phyloP scores from a whole-genome alignment of 2,888 invertebrate genomes.

The Polydrusus tereticollis region DNA sequence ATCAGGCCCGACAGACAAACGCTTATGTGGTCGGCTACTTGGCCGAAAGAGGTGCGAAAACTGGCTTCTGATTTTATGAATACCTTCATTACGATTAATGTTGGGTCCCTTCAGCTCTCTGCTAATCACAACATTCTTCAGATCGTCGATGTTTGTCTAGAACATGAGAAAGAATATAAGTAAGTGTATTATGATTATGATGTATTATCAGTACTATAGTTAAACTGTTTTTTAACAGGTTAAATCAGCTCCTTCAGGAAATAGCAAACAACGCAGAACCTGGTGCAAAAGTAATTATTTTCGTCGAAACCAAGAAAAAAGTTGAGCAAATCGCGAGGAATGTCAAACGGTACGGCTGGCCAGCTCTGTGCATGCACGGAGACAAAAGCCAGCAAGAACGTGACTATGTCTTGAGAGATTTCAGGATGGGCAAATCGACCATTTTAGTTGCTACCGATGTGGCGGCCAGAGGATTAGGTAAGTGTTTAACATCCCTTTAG shows the following conservation, averaged over 20 bases:
- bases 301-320: constrained; percentile 96
- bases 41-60: constrained; percentile 96
- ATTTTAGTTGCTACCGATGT: constrained; percentile 98
- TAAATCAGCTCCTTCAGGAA: constrained; percentile 83
- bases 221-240: constrained; percentile 66
- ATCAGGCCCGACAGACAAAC: constrained; percentile 95
- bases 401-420: constrained; percentile 92
- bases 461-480: constrained; percentile 95
- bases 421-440: constrained; percentile 87
- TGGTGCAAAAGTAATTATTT: constrained; percentile 93
- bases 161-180: constrained; percentile 82
- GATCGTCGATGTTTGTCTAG: constrained; percentile 88
- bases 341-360: constrained; percentile 84
- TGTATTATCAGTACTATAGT: background rate
- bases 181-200: constrained; percentile 58
- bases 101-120: constrained; percentile 88
- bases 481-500: constrained; percentile 64
- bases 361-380: constrained; percentile 91
- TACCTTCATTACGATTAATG: constrained; percentile 91
- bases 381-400: constrained; percentile 96
- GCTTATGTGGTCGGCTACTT: constrained; percentile 98
- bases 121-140: constrained; percentile 94
- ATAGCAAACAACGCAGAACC: constrained; percentile 84
- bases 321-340: constrained; percentile 81
- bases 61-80: constrained; percentile 93